phyloP scores from a whole-genome alignment of 30 jellyfish, hydroid and myxozoan species.

The Aurelia aurita complex sp. Pacific region DNA sequence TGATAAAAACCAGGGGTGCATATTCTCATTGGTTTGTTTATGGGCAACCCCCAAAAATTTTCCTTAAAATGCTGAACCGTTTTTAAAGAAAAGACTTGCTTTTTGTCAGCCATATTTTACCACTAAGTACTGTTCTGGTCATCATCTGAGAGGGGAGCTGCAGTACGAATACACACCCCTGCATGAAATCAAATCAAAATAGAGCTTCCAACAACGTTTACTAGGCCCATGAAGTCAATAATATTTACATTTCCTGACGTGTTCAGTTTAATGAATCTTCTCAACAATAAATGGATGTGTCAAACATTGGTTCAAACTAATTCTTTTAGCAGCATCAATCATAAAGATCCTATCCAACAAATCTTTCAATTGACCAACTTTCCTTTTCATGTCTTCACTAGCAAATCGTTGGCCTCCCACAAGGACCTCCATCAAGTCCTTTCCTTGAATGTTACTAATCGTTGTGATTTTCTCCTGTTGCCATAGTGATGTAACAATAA shows the following conservation, averaged over 20 bases:
- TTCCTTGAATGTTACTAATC: slow-evolving; percentile 77
- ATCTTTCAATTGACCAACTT: slow-evolving; percentile 96
- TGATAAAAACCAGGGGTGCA: too few species aligned
- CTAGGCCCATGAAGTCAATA: background rate
- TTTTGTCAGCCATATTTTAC: background rate
- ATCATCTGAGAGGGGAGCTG: too few species aligned
- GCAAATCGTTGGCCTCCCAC: slow-evolving; percentile 68
- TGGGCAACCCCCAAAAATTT: too few species aligned
- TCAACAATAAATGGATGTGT: slow-evolving; percentile 91
- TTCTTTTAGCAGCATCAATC: slow-evolving; percentile 96
- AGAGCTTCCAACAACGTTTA: background rate
- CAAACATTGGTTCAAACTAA: slow-evolving; percentile 86
- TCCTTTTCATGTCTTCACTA: slow-evolving; percentile 84
- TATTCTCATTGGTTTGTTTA: too few species aligned
- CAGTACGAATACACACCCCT: too few species aligned
- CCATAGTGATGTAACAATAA: background rate
- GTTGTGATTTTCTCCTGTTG: slow-evolving; percentile 93
- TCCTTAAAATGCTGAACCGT: background rate
- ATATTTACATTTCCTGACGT: background rate
- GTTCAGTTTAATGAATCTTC: slow-evolving; percentile 59
- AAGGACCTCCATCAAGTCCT: slow-evolving; percentile 84
- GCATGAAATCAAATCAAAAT: too few species aligned
- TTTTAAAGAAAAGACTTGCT: background rate
- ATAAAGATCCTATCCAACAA: slow-evolving; percentile 89
- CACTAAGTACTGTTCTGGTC: too few species aligned